Conservation (phyloP, 2,113 vertebrate genomes). For the Xiphorhynchus elegans region DNA sequence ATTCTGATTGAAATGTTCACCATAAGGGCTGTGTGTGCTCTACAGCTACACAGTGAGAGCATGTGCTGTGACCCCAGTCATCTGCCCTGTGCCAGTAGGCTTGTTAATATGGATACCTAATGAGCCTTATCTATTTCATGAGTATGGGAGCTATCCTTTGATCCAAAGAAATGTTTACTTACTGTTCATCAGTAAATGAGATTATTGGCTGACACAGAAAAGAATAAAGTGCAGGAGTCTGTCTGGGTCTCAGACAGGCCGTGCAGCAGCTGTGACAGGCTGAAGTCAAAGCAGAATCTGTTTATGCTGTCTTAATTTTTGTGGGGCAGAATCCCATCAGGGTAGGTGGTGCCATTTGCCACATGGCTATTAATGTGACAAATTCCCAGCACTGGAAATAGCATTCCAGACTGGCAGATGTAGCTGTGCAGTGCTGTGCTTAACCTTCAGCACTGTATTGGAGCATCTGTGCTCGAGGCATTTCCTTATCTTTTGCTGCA, state of each 20-base stretch:
- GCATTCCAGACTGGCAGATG: not conserved
- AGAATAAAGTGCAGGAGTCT: not conserved
- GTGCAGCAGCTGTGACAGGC: not conserved
- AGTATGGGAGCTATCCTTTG: not conserved
- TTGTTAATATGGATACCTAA: not conserved
- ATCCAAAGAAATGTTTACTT: not conserved
- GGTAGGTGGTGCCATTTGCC: not conserved
- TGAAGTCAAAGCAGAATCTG: not conserved
- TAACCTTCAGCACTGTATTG: not conserved
- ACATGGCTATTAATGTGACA: not conserved
- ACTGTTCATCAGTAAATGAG: not conserved
- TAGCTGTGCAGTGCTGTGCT: not conserved
- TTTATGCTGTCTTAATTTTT: not conserved
- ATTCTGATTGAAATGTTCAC: not conserved
- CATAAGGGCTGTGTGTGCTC: rapidly evolving
- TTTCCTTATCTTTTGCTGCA: not conserved
- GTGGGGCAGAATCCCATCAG: not conserved
- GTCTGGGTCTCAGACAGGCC: not conserved
- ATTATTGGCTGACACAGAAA: not conserved
- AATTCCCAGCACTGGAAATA: not conserved
- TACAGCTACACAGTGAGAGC: rapidly evolving
- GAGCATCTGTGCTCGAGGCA: not conserved
- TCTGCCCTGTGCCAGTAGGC: not conserved
- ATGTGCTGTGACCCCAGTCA: not conserved
- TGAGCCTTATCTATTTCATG: not conserved